Evolutionary conservation across 1,140 invertebrate species (phyloP).

Genomic region (Drosophila miranda): DNA sequence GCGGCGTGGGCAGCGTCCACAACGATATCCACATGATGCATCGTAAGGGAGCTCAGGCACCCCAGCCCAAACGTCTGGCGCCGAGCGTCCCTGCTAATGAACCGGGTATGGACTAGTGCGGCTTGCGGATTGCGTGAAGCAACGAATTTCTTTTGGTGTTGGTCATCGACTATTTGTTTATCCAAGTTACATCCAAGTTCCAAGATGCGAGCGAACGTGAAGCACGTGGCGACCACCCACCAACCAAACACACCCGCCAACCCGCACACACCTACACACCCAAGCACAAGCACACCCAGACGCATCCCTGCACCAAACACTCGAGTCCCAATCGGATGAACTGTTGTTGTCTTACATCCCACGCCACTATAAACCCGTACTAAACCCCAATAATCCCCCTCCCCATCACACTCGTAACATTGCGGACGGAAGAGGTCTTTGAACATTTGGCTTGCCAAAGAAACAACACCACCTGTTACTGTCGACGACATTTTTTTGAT

Average conservation of each 20-base stretch:
- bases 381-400: no score
- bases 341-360: constrained; percentile 27
- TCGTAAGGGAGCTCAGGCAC: constrained; percentile 82
- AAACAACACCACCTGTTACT: no score
- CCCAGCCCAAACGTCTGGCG: constrained; percentile 29
- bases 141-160: constrained; percentile 18
- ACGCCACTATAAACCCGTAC: constrained; percentile 10
- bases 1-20: constrained; percentile 64
- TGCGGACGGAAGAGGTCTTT: no score
- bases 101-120: constrained; percentile 27
- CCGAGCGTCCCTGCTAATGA: constrained; percentile 27
- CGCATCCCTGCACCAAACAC: constrained; percentile 27
- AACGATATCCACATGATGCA: constrained; percentile 82
- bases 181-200: constrained; percentile 17
- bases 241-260: constrained; percentile 8
- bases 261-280: constrained; percentile 17
- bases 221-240: constrained; percentile 32
- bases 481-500: no score
- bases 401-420: no score
- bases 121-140: constrained; percentile 6
- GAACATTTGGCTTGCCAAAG: no score
- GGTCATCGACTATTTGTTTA: constrained; percentile 23
- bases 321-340: constrained; percentile 10
- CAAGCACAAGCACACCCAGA: constrained; percentile 20
- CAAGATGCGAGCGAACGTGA: constrained; percentile 44